These are phyloP conservation scores for Sitta carolinensis DNA, from an alignment of 2,797 vertebrate species.

Conservation along the genomic window DNA sequence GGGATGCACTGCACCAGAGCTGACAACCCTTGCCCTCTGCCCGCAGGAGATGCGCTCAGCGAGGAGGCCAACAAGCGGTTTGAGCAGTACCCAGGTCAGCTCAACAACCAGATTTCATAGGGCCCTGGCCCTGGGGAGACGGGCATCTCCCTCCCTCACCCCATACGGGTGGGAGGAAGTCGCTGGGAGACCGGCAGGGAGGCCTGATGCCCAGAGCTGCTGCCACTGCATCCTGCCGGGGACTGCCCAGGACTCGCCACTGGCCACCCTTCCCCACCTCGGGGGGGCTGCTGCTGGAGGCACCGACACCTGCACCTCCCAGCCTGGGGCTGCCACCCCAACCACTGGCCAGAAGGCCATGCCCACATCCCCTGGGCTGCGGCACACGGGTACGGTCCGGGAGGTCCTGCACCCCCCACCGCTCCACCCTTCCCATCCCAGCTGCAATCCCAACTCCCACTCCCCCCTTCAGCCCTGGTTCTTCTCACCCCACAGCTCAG, in stretches of 20 bases:
- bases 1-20: fast-evolving
- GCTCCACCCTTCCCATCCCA: not conserved
- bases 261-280: not conserved
- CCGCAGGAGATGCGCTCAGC: constrained; percentile 88
- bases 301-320: not conserved
- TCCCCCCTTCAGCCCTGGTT: not conserved
- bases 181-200: not conserved
- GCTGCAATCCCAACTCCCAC: not conserved
- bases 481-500: not conserved
- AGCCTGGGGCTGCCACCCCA: not conserved
- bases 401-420: not conserved
- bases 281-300: not conserved
- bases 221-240: not conserved
- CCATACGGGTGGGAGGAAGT: not conserved
- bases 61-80: constrained; percentile 92
- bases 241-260: not conserved
- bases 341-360: constrained; percentile 24
- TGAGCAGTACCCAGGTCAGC: constrained; percentile 94
- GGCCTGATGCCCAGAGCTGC: not conserved
- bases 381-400: not conserved
- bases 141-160: not conserved
- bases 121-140: not conserved
- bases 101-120: constrained; percentile 90
- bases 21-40: fast-evolving
- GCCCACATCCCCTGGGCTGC: not conserved